Conservation (phyloP, 2,888 invertebrate species). For the Drosophila peninsularis region DNA sequence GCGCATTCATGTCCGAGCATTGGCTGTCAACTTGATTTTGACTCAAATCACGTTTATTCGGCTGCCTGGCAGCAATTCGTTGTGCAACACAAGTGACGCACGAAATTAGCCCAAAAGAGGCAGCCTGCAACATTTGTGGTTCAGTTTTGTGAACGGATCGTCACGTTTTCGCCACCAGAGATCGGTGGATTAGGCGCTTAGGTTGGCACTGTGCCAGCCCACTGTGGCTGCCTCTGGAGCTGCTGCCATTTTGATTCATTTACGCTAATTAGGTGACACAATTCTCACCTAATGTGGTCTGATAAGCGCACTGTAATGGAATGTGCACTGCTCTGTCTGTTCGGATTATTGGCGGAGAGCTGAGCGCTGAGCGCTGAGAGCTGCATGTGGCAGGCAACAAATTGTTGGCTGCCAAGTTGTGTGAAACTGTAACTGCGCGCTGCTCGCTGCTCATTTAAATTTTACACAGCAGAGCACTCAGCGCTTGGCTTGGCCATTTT, state of each 20-base stretch:
- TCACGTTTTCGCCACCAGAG: conserved; percentile 68
- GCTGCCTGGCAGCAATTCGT: conserved; percentile 22
- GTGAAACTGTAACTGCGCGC: conserved; percentile 31
- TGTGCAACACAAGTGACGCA: conserved; percentile 55
- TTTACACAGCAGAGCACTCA: conserved; percentile 59
- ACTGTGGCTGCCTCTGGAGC: neutral
- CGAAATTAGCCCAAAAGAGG: conserved; percentile 65
- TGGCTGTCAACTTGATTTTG: conserved; percentile 44
- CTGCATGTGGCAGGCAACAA: conserved; percentile 46
- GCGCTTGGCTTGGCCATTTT: conserved; percentile 65
- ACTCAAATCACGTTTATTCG: conserved; percentile 32
- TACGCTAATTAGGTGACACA: conserved; percentile 84
- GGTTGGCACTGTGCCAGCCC: conserved; percentile 45
- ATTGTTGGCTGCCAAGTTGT: conserved; percentile 54
- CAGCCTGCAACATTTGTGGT: conserved; percentile 54
- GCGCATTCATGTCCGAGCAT: conserved; percentile 23
- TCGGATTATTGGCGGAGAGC: conserved; percentile 21
- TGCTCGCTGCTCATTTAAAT: conserved; percentile 69
- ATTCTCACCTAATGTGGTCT: conserved; percentile 83
- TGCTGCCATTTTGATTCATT: conserved; percentile 69
- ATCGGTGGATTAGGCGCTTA: conserved; percentile 61
- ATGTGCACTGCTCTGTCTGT: conserved; percentile 31
- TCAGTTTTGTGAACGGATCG: conserved; percentile 36
- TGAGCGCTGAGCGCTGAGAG: too few relatives aligned
- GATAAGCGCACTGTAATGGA: conserved; percentile 60